Base-by-base conservation (phyloP, 2,113 vertebrate species). In the Tichodroma muraria region DNA sequence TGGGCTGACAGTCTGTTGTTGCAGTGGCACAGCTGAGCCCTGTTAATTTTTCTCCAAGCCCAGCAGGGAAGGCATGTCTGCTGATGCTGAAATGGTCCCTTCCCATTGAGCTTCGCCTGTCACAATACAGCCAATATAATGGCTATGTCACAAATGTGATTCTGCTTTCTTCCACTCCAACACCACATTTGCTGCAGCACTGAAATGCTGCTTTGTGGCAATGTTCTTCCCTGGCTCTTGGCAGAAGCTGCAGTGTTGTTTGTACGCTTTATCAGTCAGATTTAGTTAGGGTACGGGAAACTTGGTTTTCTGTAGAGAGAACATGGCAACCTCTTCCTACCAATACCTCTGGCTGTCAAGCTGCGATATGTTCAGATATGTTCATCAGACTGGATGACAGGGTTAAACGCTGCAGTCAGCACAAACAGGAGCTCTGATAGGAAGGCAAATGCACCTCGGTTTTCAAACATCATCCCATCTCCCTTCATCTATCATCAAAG, bases 41-140 rank as follows among this genome's bases (percentile, higher is more conserved):
- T 50, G 91, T 93, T 96, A 88, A 95, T 96, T 97, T 96, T 96
- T 95, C 84, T 82, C 86, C 72, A 52, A 96, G 93, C 81, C 84
- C 94, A 95, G 95, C 84, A 79, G 91, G 85, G 88, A 57, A 60
- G 70, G 68, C 91, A 79, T 72, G 68, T 72, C 95, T 10, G 8
- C 88, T 63, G 88, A 85, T 81, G 86, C 93, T 91, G 89, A 80
- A 95, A 96, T 20, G 66, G 93, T 94, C 80, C 70, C 33, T 95
- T 93, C 93, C 91, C 93, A 72, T 13, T 66, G 88, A 95, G 96
- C 94, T 53, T 83, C 4, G 56, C 83, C 94, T 93, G 93, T 91
- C 94, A 96, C 93, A 92, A 80, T 76, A 84, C 90, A 91, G 75
- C 65, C 94, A 70, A 49, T 93, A 79, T 69, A 97, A 94, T 27